Conservation (phyloP, 2,113 vertebrate genomes). For the Cinclus cinclus region DNA sequence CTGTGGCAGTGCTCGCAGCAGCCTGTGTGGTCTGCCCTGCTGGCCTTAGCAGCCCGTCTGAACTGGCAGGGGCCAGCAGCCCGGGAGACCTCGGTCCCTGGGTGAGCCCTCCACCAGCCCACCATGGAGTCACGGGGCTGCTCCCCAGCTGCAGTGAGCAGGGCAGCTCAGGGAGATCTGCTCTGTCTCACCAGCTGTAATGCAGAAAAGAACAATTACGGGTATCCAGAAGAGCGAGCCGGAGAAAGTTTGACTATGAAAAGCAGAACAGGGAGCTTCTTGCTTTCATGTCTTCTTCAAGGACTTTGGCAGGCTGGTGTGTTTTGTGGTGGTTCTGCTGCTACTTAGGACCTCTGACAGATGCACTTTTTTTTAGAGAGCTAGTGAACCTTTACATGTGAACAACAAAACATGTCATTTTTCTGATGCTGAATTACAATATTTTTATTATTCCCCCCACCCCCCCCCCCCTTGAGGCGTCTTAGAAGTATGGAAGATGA, state of each 20-base stretch:
- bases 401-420: not conserved
- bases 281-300: not conserved
- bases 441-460: not conserved
- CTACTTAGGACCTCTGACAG: not conserved
- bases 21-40: conserved; percentile 59
- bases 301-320: not conserved
- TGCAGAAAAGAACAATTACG: not conserved
- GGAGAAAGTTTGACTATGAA: not conserved
- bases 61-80: conserved; percentile 5
- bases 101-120: not conserved
- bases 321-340: not conserved
- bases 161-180: not conserved
- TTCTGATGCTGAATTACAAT: not conserved
- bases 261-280: not conserved
- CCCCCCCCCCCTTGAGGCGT: not conserved
- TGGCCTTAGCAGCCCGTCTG: conserved; percentile 12
- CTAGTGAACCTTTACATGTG: not conserved
- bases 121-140: not conserved
- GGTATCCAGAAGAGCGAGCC: not conserved
- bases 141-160: not conserved
- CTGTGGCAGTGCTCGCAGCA: conserved; percentile 22
- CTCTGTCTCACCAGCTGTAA: not conserved
- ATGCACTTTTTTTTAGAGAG: not conserved
- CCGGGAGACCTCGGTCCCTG: not conserved
- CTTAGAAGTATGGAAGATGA: not conserved